Percentiles rank a stretch among this genome's conserved stretches.
phyloP scores from a whole-genome alignment of 2,888 invertebrate genomes.

The Trichogramma evanescens region DNA sequence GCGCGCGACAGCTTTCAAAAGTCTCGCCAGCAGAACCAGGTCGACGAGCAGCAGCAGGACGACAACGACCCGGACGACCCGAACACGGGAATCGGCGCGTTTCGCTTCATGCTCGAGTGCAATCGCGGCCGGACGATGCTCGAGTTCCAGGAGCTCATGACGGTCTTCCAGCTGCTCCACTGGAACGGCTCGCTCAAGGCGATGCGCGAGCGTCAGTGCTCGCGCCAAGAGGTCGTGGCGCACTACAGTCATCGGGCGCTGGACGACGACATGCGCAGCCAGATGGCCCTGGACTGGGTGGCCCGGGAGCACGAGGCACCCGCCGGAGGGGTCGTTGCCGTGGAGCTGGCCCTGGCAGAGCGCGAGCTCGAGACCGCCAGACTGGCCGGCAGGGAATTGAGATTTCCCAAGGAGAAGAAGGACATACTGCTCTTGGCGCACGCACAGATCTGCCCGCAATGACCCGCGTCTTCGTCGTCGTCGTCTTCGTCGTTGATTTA shows the following conservation, averaged over 20 bases:
- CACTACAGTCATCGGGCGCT: constrained; percentile 88
- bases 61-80: constrained; percentile 45
- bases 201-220: constrained; percentile 91
- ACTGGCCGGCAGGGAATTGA: constrained; percentile 79
- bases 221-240: constrained; percentile 84
- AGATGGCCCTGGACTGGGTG: constrained; percentile 95
- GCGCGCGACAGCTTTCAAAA: constrained; percentile 64
- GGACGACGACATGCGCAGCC: constrained; percentile 92
- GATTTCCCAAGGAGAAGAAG: constrained; percentile 93
- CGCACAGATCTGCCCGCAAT: constrained; percentile 61
- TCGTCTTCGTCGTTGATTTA: too few species aligned
- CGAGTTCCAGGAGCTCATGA: constrained; percentile 94
- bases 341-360: constrained; percentile 78
- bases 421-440: constrained; percentile 86
- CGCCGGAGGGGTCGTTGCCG: constrained; percentile 59
- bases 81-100: constrained; percentile 72
- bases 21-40: too few species aligned
- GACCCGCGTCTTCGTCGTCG: constrained; percentile 13
- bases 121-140: constrained; percentile 78
- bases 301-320: constrained; percentile 69
- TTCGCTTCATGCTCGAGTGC: constrained; percentile 60
- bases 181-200: constrained; percentile 96
- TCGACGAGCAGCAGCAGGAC: not conserved
- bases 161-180: constrained; percentile 91
- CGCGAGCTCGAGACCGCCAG: constrained; percentile 79